Evolutionary conservation across 2,113 vertebrate genomes (phyloP), one percentile per base, ranked within the genome.

Genomic region (Festucalex cinctus): DNA sequence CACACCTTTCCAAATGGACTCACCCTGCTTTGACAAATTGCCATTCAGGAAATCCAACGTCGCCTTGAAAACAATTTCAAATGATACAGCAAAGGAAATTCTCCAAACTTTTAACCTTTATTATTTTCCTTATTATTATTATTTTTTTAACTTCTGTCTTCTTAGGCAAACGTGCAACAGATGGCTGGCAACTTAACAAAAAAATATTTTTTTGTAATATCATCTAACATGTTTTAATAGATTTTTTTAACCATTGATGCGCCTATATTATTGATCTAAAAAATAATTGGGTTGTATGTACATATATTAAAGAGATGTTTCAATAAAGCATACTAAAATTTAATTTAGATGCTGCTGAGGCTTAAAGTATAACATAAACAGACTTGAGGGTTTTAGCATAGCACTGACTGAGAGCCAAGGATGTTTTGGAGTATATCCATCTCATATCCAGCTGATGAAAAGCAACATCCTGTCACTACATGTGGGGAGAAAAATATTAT

Each of bases 1-100:
- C 76, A 37, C 41, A 83, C 82, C 83, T 87, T 84, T 87, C 71
- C 77, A 74, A 90, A 92, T 92, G 91, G 91, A 88, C 87, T 91
- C 74, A 78, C 89, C 91, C 91, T 70, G 57, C 66, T 87, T 82
- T 86, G 85, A 90, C 83, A 86, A 85, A 89, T 86, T 90, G 88
- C 88, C 88, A 89, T 88, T 91, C 85, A 89, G 86, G 81, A 88
- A 80, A 81, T 80, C 79, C 49, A 67, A 63, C 67, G 70, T 64
- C 43, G 77, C 68, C 9, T 41, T 73, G 70, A 75, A 66, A 63
- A 49, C 62, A 32, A 5, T 65, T 14, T 46, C 64, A 60, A 59
- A 49, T 71, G 59, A 76, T 80, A 28, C 62, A n/a, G 63, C 54
- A 61, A 67, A 59, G 51, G 66, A 41, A 60, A 71, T 6, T 53